Percentiles rank a stretch among this genome's conserved stretches.
phyloP scores from a whole-genome alignment of 2,888 invertebrate genomes.

The Eretmocerus hayati region DNA sequence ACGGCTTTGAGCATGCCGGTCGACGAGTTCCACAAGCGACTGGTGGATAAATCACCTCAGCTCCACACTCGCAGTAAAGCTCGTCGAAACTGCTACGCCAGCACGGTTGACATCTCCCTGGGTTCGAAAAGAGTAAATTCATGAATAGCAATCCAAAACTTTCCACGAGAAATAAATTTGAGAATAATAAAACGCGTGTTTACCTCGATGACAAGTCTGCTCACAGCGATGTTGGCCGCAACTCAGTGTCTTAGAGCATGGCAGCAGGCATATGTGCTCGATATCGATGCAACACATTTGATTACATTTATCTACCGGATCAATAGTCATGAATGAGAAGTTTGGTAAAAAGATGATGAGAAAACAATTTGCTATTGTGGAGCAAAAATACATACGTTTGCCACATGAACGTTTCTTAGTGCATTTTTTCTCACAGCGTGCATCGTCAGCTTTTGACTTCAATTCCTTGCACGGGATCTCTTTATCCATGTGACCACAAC shows the following conservation, averaged over 20 bases:
- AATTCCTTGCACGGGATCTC: constrained; percentile 71
- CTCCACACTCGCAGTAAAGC: constrained; percentile 84
- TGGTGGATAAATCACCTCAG: constrained; percentile 80
- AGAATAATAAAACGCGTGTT: too few relatives aligned
- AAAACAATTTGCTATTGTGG: too few relatives aligned
- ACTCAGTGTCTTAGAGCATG: constrained; percentile 72
- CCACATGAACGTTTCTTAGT: constrained; percentile 80
- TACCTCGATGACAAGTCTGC: constrained; percentile 82
- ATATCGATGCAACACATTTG: constrained; percentile 79
- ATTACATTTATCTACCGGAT: too few relatives aligned
- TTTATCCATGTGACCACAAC: constrained; percentile 79
- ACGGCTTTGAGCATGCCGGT: constrained; percentile 73
- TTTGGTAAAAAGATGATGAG: too few relatives aligned
- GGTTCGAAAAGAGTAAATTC: too few relatives aligned
- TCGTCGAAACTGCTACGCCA: constrained; percentile 68
- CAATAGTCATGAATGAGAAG: too few relatives aligned
- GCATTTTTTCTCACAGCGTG: constrained; percentile 84
- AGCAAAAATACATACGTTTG: too few relatives aligned
- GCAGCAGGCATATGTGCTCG: constrained; percentile 78
- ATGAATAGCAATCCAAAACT: too few relatives aligned
- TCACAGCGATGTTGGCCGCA: constrained; percentile 89
- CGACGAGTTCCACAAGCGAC: constrained; percentile 85
- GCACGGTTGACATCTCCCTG: constrained; percentile 40
- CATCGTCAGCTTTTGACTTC: constrained; percentile 63
- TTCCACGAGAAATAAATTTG: too few relatives aligned